Evolutionary conservation across 2,113 vertebrate species (phyloP).

Genomic region (Ceuthmochares aereus): DNA sequence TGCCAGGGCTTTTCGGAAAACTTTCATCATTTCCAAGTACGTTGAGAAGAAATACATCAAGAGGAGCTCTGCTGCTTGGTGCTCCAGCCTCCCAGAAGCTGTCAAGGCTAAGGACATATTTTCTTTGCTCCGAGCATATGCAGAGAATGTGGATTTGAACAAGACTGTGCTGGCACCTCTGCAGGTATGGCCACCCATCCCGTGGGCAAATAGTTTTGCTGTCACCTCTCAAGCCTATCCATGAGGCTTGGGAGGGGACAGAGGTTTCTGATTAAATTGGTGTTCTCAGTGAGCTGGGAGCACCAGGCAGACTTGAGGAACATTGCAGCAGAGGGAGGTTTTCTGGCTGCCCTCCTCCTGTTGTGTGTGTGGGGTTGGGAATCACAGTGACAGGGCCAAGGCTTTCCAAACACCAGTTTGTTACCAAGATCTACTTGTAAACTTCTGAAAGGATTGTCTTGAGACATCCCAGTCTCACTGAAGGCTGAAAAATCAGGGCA

Average conservation of each 20-base stretch:
- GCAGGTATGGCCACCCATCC: conserved; percentile 53
- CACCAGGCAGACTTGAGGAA: neutral
- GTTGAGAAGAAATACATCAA: conserved; percentile 72
- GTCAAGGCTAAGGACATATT: conserved; percentile 68
- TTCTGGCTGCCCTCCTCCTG: neutral
- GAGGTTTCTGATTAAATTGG: neutral
- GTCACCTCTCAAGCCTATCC: too few species aligned
- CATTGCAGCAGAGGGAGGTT: neutral
- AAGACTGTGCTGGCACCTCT: conserved; percentile 59
- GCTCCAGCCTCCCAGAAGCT: conserved; percentile 55
- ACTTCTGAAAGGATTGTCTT: too few species aligned
- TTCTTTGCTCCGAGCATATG: conserved; percentile 74
- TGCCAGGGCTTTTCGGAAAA: conserved; percentile 70
- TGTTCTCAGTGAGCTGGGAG: neutral
- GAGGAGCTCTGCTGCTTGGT: conserved; percentile 23
- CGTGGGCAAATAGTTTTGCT: neutral
- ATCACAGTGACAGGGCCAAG: too few species aligned
- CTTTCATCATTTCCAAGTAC: conserved; percentile 79
- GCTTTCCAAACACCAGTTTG: too few species aligned
- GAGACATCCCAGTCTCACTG: too few species aligned
- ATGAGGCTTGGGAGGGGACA: neutral
- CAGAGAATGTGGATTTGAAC: conserved; percentile 70
- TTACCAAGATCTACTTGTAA: too few species aligned
- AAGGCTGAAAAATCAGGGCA: too few species aligned
- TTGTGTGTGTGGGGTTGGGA: too few species aligned